Evolutionary conservation across 2,797 vertebrate species (phyloP).

Genomic region (Choloepus didactylus): DNA sequence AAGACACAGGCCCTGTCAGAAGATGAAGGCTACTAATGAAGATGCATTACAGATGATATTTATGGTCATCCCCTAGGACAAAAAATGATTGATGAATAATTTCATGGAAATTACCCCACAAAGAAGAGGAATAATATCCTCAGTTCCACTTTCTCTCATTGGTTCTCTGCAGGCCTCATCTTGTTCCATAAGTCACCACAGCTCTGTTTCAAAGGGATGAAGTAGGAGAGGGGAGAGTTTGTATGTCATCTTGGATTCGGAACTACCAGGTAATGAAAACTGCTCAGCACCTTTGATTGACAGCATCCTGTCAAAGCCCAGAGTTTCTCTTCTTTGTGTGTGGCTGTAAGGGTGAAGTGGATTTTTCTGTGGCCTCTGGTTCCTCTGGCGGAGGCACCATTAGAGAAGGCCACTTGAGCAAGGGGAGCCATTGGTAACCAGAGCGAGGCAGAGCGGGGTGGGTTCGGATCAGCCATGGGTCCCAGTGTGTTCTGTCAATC

Average conservation of each 20-base stretch:
- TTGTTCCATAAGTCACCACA: not conserved
- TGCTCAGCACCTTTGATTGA: not conserved
- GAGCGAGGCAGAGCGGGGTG: not conserved
- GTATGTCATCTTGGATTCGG: not conserved
- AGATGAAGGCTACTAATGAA: conserved; percentile 53
- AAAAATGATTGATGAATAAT: conserved; percentile 45
- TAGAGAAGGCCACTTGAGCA: not conserved
- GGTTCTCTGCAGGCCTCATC: conserved; percentile 36
- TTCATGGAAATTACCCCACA: conserved; percentile 44
- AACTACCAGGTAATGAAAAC: not conserved
- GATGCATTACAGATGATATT: conserved; percentile 62
- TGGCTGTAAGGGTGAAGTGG: not conserved
- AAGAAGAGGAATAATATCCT: conserved; percentile 62
- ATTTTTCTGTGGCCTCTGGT: not conserved
- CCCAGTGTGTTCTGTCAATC: not conserved
- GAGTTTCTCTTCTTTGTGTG: not conserved
- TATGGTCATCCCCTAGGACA: conserved; percentile 43
- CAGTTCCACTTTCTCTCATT: conserved; percentile 17
- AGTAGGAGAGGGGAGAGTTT: not conserved
- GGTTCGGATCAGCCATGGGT: not conserved
- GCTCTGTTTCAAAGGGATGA: conserved; percentile 46
- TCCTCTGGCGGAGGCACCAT: not conserved
- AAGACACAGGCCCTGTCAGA: conserved; percentile 60
- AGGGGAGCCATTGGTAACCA: not conserved
- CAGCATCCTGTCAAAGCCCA: not conserved